Evolutionary conservation across 1,140 invertebrate species (phyloP).

Genomic region (Drosophila fuyamai): DNA sequence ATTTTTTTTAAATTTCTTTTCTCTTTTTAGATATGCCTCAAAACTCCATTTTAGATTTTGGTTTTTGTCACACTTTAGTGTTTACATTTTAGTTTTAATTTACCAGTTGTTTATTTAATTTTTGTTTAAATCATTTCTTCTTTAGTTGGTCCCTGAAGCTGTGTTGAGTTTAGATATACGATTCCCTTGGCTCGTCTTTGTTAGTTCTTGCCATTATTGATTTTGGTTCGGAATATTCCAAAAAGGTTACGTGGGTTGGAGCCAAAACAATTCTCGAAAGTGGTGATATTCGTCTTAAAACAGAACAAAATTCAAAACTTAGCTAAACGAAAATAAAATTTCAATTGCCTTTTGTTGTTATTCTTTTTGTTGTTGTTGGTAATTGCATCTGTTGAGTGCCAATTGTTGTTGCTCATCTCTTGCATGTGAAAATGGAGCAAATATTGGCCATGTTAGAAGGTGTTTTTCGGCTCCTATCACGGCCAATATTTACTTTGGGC

Average conservation of each 20-base stretch:
- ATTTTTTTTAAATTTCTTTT: constrained; percentile 10
- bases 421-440: constrained; percentile 84
- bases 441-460: constrained; percentile 67
- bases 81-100: constrained; percentile 34
- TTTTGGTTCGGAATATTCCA: constrained; percentile 26
- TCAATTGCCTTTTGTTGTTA: constrained; percentile 44
- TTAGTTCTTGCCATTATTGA: constrained; percentile 51
- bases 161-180: constrained; percentile 77
- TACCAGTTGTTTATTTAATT: constrained; percentile 48
- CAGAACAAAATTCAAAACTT: constrained; percentile 5
- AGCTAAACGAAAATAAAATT: constrained; percentile 17
- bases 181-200: constrained; percentile 59
- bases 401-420: constrained; percentile 58
- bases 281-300: constrained; percentile 24
- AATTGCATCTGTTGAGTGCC: constrained; percentile 39
- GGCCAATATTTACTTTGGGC: constrained; percentile 83
- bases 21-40: constrained; percentile 49
- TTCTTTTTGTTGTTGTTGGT: constrained; percentile 22
- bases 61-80: constrained; percentile 10
- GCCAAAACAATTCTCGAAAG: constrained; percentile 26
- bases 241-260: constrained; percentile 27
- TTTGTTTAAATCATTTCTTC: constrained; percentile 58
- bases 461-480: constrained; percentile 15
- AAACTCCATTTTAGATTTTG: constrained; percentile 36
- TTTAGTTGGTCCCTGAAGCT: constrained; percentile 79